Conservation (phyloP, 2,113 vertebrate species). For the Anguilla rostrata region DNA sequence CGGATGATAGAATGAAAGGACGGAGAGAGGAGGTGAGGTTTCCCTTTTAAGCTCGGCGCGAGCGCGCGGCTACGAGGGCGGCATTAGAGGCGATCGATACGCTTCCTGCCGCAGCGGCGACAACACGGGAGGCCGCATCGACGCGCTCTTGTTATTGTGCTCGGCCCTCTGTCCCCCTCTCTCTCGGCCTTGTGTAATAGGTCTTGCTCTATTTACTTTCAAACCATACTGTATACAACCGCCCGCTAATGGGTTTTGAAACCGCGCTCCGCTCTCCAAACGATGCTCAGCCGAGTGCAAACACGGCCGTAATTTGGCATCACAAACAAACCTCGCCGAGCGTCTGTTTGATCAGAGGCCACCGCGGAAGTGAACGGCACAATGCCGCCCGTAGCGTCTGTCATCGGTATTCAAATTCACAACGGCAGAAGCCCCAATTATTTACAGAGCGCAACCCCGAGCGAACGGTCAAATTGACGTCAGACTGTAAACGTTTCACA, state of each 20-base stretch:
- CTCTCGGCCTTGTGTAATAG: background rate
- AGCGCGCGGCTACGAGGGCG: background rate
- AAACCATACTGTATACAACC: background rate
- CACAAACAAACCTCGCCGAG: background rate
- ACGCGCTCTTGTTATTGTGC: background rate
- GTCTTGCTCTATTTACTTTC: background rate
- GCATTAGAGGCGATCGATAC: background rate
- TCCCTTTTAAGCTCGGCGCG: background rate
- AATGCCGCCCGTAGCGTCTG: background rate
- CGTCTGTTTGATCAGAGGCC: conserved; percentile 4
- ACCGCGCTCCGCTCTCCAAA: background rate
- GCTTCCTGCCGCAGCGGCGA: background rate
- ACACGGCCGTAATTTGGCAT: background rate
- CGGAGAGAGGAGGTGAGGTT: background rate
- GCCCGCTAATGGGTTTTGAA: background rate
- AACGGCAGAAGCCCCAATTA: conserved; percentile 5
- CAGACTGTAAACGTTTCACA: background rate
- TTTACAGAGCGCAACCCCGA: background rate
- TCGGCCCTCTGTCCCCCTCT: background rate
- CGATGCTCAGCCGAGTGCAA: background rate
- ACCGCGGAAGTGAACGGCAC: background rate
- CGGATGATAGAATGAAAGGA: background rate
- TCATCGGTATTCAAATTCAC: conserved; percentile 13
- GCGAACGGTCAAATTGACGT: background rate
- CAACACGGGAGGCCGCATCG: background rate